Conservation (phyloP, 1,140 invertebrate genomes). For the Drosophila arawakana region DNA sequence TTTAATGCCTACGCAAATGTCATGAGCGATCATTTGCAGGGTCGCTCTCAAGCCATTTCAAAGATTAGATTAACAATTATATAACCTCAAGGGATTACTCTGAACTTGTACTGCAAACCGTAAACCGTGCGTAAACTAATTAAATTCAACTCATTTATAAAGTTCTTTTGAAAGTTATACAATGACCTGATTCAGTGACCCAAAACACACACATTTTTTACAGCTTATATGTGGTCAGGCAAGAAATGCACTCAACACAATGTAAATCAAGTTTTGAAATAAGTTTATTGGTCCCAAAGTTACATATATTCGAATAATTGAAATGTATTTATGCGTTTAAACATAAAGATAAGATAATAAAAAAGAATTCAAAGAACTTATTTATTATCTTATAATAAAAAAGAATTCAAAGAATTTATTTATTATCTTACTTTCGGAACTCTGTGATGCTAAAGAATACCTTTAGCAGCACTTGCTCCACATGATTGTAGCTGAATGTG, state of each 20-base stretch:
- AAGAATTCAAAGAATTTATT: not conserved
- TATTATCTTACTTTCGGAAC: slow-evolving; percentile 24
- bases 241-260: not conserved
- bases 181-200: slow-evolving; percentile 39
- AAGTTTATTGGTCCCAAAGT: slow-evolving; percentile 68
- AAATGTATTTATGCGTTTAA: slow-evolving; percentile 23
- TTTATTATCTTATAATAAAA: not conserved
- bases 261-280: slow-evolving; percentile 51
- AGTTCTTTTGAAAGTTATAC: not conserved
- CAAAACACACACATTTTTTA: slow-evolving; percentile 10
- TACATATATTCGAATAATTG: slow-evolving; percentile 44
- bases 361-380: not conserved
- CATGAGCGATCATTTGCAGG: slow-evolving; percentile 65
- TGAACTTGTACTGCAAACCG: not conserved
- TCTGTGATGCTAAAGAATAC: slow-evolving; percentile 67
- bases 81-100: slow-evolving; percentile 14
- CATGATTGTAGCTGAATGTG: slow-evolving; percentile 50
- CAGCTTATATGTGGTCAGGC: slow-evolving; percentile 9
- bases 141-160: slow-evolving; percentile 10
- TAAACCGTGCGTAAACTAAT: no score
- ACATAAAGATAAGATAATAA: not conserved
- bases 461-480: slow-evolving; percentile 51
- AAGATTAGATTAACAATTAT: not conserved
- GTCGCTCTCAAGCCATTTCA: slow-evolving; percentile 47
- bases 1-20: slow-evolving; percentile 71